These are phyloP conservation scores for Orius insidiosus DNA, from an alignment of 1,140 invertebrate species.

Conservation along the genomic window DNA sequence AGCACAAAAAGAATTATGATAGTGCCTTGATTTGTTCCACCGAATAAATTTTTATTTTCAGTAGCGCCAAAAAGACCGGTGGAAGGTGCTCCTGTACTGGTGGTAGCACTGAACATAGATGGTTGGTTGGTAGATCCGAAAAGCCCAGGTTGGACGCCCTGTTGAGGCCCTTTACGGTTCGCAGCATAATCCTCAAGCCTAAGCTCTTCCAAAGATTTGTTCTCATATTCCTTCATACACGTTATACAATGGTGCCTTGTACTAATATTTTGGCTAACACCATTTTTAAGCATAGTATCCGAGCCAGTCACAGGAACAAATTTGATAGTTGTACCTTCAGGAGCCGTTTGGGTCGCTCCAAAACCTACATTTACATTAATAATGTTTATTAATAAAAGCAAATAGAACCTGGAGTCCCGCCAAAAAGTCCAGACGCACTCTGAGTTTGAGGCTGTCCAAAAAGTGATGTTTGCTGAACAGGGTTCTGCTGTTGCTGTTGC, in stretches of 20 bases:
- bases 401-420: slow-evolving; percentile 22
- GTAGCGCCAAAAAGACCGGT: slow-evolving; percentile 22
- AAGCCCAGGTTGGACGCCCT: slow-evolving; percentile 18
- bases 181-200: slow-evolving; percentile 83
- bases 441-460: slow-evolving; percentile 43
- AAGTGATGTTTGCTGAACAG: slow-evolving; percentile 27
- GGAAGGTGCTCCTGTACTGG: slow-evolving; percentile 22
- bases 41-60: slow-evolving; percentile 26
- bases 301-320: slow-evolving; percentile 73
- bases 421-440: slow-evolving; percentile 38
- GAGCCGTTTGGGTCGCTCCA: slow-evolving; percentile 25
- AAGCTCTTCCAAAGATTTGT: slow-evolving; percentile 84
- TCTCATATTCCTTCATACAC: slow-evolving; percentile 94
- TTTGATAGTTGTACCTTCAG: slow-evolving; percentile 47
- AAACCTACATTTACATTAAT: slow-evolving; percentile 32
- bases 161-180: slow-evolving; percentile 58
- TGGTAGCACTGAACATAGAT: slow-evolving; percentile 32
- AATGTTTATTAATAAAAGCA: too few species aligned
- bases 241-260: slow-evolving; percentile 91
- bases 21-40: slow-evolving; percentile 18
- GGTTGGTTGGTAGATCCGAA: slow-evolving; percentile 22
- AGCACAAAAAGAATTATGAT: too few species aligned
- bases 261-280: slow-evolving; percentile 59
- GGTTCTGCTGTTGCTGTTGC: slow-evolving; percentile 27
- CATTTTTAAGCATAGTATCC: slow-evolving; percentile 82